Percentiles rank a stretch among this genome's conserved stretches.
phyloP scores from a whole-genome alignment of 1,140 invertebrate genomes.

The Macrobrachium nipponense region DNA sequence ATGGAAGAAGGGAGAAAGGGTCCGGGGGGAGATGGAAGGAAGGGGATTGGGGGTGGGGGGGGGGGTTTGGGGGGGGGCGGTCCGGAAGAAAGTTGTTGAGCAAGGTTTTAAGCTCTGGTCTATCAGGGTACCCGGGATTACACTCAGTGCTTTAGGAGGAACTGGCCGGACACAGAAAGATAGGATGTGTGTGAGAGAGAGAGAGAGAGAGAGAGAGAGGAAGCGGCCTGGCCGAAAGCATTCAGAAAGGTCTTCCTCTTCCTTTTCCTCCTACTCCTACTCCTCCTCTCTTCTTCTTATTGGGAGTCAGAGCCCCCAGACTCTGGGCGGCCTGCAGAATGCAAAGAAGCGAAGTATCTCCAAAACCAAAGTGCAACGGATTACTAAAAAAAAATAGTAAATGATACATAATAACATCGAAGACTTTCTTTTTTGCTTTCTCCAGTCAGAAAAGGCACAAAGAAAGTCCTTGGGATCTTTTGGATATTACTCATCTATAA shows the following conservation, averaged over 20 bases:
- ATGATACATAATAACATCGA: too few relatives aligned
- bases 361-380: too few relatives aligned
- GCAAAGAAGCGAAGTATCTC: too few relatives aligned
- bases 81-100: constrained; percentile 2
- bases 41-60: background rate
- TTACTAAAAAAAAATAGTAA: too few relatives aligned
- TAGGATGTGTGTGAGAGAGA: constrained; percentile 19
- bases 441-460: too few relatives aligned
- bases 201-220: constrained; percentile 29
- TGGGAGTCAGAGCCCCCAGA: too few relatives aligned
- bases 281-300: background rate
- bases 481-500: too few relatives aligned
- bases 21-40: too few relatives aligned
- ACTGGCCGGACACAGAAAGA: background rate
- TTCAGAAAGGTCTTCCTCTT: background rate
- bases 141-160: background rate
- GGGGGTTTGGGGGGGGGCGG: background rate
- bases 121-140: background rate
- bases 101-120: background rate
- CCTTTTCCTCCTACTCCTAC: background rate
- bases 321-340: too few relatives aligned
- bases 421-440: too few relatives aligned
- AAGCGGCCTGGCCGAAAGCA: background rate
- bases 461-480: too few relatives aligned
- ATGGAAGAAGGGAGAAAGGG: too few relatives aligned